Percentiles rank a stretch among this genome's conserved stretches.
Conservation (phyloP, 2,888 invertebrate genomes). For the Oxyscelio sp. region DNA sequence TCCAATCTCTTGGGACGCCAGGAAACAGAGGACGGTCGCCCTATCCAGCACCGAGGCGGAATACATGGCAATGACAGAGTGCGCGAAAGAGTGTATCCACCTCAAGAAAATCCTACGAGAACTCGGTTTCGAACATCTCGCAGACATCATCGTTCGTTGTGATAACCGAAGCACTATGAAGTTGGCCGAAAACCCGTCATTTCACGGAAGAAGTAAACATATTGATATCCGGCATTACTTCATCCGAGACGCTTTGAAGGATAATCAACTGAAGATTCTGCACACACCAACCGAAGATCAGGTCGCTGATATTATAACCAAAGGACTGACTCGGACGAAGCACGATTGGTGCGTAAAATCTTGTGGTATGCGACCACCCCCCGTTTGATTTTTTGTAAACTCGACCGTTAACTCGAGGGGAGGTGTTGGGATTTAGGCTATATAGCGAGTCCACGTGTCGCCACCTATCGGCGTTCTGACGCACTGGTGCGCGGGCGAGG, state of each 20-base stretch:
- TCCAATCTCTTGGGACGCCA: background rate
- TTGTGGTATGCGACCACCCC: background rate
- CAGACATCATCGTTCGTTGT: background rate
- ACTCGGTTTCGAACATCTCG: background rate
- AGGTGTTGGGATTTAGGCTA: conserved; percentile 8
- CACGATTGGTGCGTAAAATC: background rate
- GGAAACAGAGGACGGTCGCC: conserved; percentile 12
- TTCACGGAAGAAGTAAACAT: conserved; percentile 24
- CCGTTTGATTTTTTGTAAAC: background rate
- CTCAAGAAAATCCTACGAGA: background rate
- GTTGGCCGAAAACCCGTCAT: conserved; percentile 8
- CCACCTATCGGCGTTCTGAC: background rate
- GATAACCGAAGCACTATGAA: conserved; percentile 8
- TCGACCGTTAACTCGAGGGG: conserved; percentile 29
- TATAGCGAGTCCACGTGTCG: background rate
- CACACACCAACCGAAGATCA: conserved; percentile 20
- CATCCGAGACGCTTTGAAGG: background rate
- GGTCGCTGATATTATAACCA: no score
- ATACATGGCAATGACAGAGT: conserved; percentile 3
- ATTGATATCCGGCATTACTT: conserved; percentile 13
- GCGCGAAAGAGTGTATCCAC: background rate
- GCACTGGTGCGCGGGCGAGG: no score
- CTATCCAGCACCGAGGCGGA: conserved; percentile 1
- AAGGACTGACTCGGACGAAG: conserved; percentile 1
- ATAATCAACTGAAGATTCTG: background rate